A percentile compares a stretch with the other conserved stretches of the same genome.
Conservation (phyloP, 2,888 invertebrate genomes). For the Mythimna impura region DNA sequence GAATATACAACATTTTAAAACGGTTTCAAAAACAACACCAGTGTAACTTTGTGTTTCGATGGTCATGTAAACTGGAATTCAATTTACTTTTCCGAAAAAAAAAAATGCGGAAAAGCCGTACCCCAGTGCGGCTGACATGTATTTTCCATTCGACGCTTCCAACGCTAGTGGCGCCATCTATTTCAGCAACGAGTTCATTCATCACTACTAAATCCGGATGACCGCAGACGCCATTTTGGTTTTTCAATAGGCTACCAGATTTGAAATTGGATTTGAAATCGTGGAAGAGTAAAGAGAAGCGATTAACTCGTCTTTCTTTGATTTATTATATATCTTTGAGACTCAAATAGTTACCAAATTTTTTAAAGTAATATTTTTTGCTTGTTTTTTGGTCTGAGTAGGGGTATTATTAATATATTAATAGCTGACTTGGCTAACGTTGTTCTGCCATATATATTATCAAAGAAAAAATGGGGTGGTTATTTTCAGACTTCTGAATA, state of each 20-base stretch:
- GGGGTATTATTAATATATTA: no score
- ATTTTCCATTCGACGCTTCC: slow-evolving; percentile 66
- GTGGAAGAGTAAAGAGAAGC: not conserved
- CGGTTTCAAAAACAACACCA: slow-evolving; percentile 19
- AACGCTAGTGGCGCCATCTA: slow-evolving; percentile 53
- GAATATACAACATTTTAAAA: slow-evolving; percentile 8
- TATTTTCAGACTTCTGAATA: no score
- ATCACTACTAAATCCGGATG: slow-evolving; percentile 58
- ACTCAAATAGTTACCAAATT: no score
- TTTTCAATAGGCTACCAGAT: slow-evolving; percentile 25
- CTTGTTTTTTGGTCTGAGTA: no score
- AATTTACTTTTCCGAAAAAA: slow-evolving; percentile 56
- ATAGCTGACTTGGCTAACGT: no score
- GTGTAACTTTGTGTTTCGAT: slow-evolving; percentile 33
- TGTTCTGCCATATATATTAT: no score
- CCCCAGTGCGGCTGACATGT: slow-evolving; percentile 52
- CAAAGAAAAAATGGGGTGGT: no score
- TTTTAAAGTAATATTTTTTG: not conserved
- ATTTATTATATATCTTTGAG: slow-evolving; percentile 1
- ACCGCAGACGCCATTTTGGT: slow-evolving; percentile 62
- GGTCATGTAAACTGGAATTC: slow-evolving; percentile 46
- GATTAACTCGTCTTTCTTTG: slow-evolving; percentile 1
- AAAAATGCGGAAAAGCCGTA: slow-evolving; percentile 22
- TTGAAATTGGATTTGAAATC: slow-evolving; percentile 31
- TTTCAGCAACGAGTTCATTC: slow-evolving; percentile 61